These are phyloP conservation scores for Pogonocherus hispidulus DNA, from an alignment of 2,888 invertebrate species.

Conservation along the genomic window DNA sequence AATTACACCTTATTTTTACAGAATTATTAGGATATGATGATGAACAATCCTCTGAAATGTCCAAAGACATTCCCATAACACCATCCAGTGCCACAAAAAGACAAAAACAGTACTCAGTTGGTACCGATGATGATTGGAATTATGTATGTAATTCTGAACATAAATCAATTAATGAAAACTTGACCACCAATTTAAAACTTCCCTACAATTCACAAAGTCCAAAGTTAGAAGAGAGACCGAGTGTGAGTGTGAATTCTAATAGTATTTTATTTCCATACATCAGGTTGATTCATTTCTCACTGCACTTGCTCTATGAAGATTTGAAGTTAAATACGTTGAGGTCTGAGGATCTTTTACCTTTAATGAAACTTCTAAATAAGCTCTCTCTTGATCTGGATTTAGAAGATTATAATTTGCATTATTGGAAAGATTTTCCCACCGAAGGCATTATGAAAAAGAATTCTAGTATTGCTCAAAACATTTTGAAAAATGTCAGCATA, in stretches of 20 bases:
- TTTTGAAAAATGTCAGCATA: constrained; percentile 73
- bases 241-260: constrained; percentile 72
- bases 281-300: constrained; percentile 81
- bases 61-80: constrained; percentile 63
- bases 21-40: constrained; percentile 81
- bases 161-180: constrained; percentile 34
- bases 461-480: constrained; percentile 63
- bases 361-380: constrained; percentile 82
- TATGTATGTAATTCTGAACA: constrained; percentile 65
- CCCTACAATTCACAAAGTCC: constrained; percentile 1
- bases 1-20: constrained; percentile 56
- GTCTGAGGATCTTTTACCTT: constrained; percentile 76
- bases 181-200: constrained; percentile 42
- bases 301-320: constrained; percentile 94
- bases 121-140: constrained; percentile 87
- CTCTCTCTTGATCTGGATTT: constrained; percentile 83
- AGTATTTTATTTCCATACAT: constrained; percentile 81
- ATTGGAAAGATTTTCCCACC: constrained; percentile 87
- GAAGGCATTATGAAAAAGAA: constrained; percentile 26
- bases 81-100: constrained; percentile 77
- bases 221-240: constrained; percentile 24
- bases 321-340: constrained; percentile 84
- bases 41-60: constrained; percentile 50
- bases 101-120: constrained; percentile 83
- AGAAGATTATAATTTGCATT: constrained; percentile 81